Evolutionary conservation across 1,140 invertebrate species (phyloP).

Genomic region (Brachionus plicatilis): DNA sequence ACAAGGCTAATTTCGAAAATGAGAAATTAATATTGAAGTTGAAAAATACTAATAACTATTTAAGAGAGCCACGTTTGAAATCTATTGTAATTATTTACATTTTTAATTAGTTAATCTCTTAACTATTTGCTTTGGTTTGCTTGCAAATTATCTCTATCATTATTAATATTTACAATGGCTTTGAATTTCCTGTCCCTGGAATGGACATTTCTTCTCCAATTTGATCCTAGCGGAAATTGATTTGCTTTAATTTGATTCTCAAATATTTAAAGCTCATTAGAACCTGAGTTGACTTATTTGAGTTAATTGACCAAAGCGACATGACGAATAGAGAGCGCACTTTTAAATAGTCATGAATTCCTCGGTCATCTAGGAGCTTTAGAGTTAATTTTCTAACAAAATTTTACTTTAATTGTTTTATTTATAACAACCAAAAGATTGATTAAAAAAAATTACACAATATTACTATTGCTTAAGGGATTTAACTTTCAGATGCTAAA

Average conservation of each 20-base stretch:
- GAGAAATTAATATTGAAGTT: background rate
- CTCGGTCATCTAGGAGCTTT: background rate
- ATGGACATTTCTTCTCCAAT: background rate
- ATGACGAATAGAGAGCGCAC: background rate
- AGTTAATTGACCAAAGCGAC: background rate
- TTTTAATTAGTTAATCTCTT: slow-evolving; percentile 34
- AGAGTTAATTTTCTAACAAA: background rate
- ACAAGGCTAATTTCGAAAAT: background rate
- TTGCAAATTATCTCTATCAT: background rate
- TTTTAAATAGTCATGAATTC: background rate
- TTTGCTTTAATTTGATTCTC: background rate
- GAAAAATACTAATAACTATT: slow-evolving; percentile 2
- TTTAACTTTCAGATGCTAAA: background rate
- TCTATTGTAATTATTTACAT: slow-evolving; percentile 21
- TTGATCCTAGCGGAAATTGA: background rate
- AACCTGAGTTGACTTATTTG: background rate
- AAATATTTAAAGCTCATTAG: background rate
- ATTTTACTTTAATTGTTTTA: background rate
- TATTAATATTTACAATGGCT: background rate
- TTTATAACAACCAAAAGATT: background rate
- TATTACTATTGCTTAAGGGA: background rate
- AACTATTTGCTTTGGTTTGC: slow-evolving; percentile 14
- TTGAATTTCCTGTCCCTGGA: background rate
- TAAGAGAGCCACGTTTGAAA: background rate
- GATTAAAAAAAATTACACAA: background rate